Evolutionary conservation across 2,888 invertebrate species (phyloP), one percentile per base, ranked within the genome.

Genomic region (Schizaphis graminum): DNA sequence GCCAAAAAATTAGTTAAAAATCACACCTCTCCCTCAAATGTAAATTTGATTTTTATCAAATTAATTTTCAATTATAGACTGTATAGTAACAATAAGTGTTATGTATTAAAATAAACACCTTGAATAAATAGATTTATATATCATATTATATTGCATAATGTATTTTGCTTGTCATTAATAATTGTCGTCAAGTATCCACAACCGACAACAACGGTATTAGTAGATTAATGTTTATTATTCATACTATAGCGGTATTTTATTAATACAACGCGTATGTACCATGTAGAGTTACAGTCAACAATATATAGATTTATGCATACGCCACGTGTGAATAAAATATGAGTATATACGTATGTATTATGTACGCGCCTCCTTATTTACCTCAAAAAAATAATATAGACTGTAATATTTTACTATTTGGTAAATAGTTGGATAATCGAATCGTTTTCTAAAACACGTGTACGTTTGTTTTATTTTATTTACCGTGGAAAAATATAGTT

Each of bases 161-260:
- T 21, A 67, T 67, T 67, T 4, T 67, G n/a, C 16, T 67, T n/a
- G n/a, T 5, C 67, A 67, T 67, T 16, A 67, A 77, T n/a, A 67
- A 77, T 91, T 90, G 67, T 90, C 11, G 53, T 84, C 56, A 56
- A 57, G 56, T 85, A 56, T 44, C 91, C 44, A 91, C 56, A 53
- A 35, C 56, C n/a, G 44, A 44, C 56, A 10, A 56, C 44, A 44
- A 57, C 56, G 5, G 53, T 28, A 91, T 53, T 91, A 53, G 77
- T 77, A 35, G 53, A 91, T 44, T 85, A 91, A 91, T 91, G 77
- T 91, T 47, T 67, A 47, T 90, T 47, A 90, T 91, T 91, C 35
- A 28, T 53, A 84, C 16, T 84, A n/a, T n/a, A 35, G 26, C 11
- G 41, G 47, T 67, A 41, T 91, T 77, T 77, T 77, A 77, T 91